A percentile compares a stretch with the other conserved stretches of the same genome.
Conservation (phyloP, 2,797 vertebrate genomes). For the Arrhamphus sclerolepis region DNA sequence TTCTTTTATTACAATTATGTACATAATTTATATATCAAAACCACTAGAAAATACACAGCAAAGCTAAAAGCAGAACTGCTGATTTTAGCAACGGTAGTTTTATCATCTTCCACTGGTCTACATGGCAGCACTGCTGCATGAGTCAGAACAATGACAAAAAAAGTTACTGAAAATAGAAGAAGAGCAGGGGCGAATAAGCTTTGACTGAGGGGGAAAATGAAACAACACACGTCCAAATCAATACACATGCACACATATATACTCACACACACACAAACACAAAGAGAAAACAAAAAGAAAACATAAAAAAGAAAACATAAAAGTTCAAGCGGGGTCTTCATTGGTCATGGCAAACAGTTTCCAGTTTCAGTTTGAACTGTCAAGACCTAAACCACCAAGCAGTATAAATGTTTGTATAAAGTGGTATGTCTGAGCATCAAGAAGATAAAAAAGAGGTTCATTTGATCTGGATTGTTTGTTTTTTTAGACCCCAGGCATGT, state of each 20-base stretch:
- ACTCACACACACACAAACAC: slow-evolving; percentile 3
- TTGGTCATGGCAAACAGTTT: slow-evolving; percentile 32
- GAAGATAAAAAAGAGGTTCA: slow-evolving; percentile 42
- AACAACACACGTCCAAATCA: slow-evolving; percentile 20
- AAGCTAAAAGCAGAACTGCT: slow-evolving; percentile 51
- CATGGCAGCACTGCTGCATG: slow-evolving; percentile 62
- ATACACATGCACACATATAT: slow-evolving; percentile 3
- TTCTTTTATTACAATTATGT: slow-evolving; percentile 67
- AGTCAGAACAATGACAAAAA: slow-evolving; percentile 19
- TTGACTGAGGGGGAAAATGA: slow-evolving; percentile 39
- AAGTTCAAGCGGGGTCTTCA: slow-evolving; percentile 24
- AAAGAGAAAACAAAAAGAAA: slow-evolving; percentile 7
- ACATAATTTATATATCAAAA: slow-evolving; percentile 73
- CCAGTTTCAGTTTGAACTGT: slow-evolving; percentile 49
- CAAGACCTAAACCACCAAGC: slow-evolving; percentile 39
- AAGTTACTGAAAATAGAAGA: slow-evolving; percentile 37
- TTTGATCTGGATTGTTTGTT: slow-evolving; percentile 33
- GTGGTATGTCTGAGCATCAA: slow-evolving; percentile 35
- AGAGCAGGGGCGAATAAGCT: slow-evolving; percentile 45
- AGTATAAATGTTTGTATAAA: slow-evolving; percentile 45
- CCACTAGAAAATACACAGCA: slow-evolving; percentile 55
- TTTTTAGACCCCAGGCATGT: slow-evolving; percentile 38
- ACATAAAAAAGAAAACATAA: slow-evolving; percentile 46
- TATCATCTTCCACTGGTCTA: slow-evolving; percentile 42
- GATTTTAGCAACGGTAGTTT: slow-evolving; percentile 41